These are phyloP conservation scores for Cynopterus sphinx DNA, from an alignment of 2,797 vertebrate genomes.

Conservation along the genomic window DNA sequence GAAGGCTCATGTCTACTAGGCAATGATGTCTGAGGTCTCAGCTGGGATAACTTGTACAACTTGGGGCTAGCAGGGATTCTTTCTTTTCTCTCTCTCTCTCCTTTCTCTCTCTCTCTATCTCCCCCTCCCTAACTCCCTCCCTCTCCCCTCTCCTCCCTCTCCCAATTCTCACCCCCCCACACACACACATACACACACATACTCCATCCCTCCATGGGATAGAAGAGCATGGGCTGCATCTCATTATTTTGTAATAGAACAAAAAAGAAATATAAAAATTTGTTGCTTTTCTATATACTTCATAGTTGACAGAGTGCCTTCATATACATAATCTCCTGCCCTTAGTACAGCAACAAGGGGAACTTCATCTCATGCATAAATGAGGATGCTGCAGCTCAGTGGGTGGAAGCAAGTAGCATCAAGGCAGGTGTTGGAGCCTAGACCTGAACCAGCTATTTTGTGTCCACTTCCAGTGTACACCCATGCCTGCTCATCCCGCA, in stretches of 20 bases:
- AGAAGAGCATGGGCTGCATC: neutral
- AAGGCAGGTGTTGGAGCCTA: neutral
- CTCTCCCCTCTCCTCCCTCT: no score
- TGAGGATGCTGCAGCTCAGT: neutral
- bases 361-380: neutral
- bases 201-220: neutral
- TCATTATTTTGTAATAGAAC: neutral
- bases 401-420: neutral
- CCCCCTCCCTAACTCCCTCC: accelerated
- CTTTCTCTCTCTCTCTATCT: no score
- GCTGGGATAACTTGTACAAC: neutral
- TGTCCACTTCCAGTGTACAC: neutral
- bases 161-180: no score
- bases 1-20: neutral
- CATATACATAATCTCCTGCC: neutral
- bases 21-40: neutral
- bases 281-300: neutral
- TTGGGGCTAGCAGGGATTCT: neutral
- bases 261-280: neutral
- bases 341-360: neutral
- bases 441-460: neutral
- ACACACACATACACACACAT: no score
- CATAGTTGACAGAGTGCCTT: neutral
- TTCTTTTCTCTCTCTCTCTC: no score
- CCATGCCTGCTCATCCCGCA: neutral